Base-by-base conservation (phyloP, 2,113 vertebrate species). In the Calyptomena viridis region DNA sequence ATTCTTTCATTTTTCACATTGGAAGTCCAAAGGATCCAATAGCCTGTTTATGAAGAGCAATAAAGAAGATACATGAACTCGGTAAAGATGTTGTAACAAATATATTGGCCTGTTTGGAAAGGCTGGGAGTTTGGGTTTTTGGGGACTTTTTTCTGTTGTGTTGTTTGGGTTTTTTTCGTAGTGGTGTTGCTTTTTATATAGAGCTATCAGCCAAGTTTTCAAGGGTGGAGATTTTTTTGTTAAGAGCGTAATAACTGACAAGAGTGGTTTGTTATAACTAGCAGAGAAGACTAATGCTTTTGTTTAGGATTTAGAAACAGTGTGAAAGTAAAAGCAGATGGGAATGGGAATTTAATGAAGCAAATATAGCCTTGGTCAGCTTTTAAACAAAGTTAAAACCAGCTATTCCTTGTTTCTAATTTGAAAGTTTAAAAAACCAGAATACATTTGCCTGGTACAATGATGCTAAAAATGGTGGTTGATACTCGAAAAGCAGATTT, bases 31-130 rank as follows among this genome's bases (percentile, higher is more conserved):
- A 97, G 94, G 95, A 98, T 97, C 97, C 98, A 98, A 97, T 96
- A 97, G 97, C 56, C 96, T 97, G 95, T 98, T 98, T 98, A 98
- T 98, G 97, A 98, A 98, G 97, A 96, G 97, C 97, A 98, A 98
- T 98, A 98, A 98, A 98, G 95, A 98, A 97, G 98, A 98, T 97
- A 96, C 97, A 98, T 98, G 97, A 95, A 97, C 96, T 95, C 33
- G 4, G 96, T 97, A 95, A 98, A 98, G 96, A 97, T 96, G 96
- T 96, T 97, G 96, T 97, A 97, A 97, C 94, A 97, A 97, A 97
- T 98, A 96, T 87, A 98, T 97, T 8, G 58, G 93, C 83, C 93
- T 96, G 69, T 95, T 97, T 96, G 91, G 87, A 97, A 97, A 97
- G 93, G 93, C 91, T 91, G 89, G 53, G 84, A 92, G 47, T 88